A percentile compares a stretch with the other conserved stretches of the same genome.
Conservation (phyloP, 2,888 invertebrate species). For the Watsonalla cultraria region DNA sequence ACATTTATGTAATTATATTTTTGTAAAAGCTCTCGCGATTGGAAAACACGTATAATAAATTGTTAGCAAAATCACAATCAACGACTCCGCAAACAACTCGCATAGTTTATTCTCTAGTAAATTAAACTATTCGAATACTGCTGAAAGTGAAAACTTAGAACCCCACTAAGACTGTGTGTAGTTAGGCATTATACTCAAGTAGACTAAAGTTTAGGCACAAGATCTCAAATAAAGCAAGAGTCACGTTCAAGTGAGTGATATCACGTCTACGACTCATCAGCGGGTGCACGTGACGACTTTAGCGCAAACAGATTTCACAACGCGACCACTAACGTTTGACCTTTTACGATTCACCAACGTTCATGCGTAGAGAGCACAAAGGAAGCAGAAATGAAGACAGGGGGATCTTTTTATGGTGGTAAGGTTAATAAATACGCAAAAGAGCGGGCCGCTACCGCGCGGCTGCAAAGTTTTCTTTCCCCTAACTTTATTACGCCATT, state of each 20-base stretch:
- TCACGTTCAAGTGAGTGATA: constrained; percentile 76
- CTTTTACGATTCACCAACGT: constrained; percentile 29
- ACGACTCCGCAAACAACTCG: too few species aligned
- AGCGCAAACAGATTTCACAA: constrained; percentile 74
- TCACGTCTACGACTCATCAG: constrained; percentile 77
- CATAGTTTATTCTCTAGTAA: too few species aligned
- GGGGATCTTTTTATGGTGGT: constrained; percentile 48
- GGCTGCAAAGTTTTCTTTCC: constrained; percentile 68
- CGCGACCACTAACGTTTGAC: constrained; percentile 48
- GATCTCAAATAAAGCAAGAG: constrained; percentile 63
- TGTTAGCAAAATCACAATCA: too few species aligned
- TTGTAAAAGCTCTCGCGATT: too few species aligned
- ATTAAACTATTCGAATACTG: too few species aligned
- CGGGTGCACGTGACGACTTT: constrained; percentile 76
- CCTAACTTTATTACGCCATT: constrained; percentile 74
- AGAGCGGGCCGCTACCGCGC: constrained; percentile 48
- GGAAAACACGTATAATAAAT: too few species aligned
- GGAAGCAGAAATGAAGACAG: constrained; percentile 23
- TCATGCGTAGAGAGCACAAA: constrained; percentile 30
- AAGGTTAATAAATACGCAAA: constrained; percentile 71
- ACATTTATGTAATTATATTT: too few species aligned
- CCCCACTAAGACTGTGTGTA: neutral
- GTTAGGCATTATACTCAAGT: constrained; percentile 12
- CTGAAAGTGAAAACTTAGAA: too few species aligned
- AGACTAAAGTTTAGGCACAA: constrained; percentile 47